phyloP scores from a whole-genome alignment of 2,888 invertebrate species.

The Strigamia transsilvanica region DNA sequence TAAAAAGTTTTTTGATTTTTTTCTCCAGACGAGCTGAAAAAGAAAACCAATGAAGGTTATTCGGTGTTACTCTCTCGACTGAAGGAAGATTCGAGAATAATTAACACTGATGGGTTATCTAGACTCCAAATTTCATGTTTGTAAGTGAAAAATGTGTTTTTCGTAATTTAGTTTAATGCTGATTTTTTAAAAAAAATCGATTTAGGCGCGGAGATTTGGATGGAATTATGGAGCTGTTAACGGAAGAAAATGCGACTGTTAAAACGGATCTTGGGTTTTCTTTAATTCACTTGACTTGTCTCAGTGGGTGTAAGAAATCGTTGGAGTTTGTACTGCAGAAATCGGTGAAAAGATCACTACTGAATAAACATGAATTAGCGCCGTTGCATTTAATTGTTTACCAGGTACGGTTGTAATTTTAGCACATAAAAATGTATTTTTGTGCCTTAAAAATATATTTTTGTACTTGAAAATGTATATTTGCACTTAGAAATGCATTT shows the following conservation, averaged over 20 bases:
- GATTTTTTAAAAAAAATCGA: background rate
- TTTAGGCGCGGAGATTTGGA: background rate
- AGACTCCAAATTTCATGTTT: constrained; percentile 24
- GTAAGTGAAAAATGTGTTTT: background rate
- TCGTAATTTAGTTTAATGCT: background rate
- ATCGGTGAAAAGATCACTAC: background rate
- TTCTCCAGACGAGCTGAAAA: constrained; percentile 65
- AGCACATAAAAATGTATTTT: no score
- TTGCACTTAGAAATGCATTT: no score
- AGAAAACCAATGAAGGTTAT: constrained; percentile 67
- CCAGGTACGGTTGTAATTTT: background rate
- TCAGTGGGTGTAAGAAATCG: background rate
- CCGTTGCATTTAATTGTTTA: constrained; percentile 17
- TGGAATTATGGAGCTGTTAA: background rate
- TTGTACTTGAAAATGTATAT: no score
- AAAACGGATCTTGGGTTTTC: constrained; percentile 6
- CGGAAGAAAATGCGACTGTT: background rate
- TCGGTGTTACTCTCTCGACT: constrained; percentile 63
- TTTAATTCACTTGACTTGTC: constrained; percentile 14
- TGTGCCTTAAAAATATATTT: background rate
- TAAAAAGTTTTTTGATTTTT: background rate
- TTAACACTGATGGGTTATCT: background rate
- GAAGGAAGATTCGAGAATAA: background rate
- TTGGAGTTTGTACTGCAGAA: background rate
- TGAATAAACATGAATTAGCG: constrained; percentile 18